Evolutionary conservation across 1,140 invertebrate genomes (phyloP).

Genomic region (Diorhabda carinulata): DNA sequence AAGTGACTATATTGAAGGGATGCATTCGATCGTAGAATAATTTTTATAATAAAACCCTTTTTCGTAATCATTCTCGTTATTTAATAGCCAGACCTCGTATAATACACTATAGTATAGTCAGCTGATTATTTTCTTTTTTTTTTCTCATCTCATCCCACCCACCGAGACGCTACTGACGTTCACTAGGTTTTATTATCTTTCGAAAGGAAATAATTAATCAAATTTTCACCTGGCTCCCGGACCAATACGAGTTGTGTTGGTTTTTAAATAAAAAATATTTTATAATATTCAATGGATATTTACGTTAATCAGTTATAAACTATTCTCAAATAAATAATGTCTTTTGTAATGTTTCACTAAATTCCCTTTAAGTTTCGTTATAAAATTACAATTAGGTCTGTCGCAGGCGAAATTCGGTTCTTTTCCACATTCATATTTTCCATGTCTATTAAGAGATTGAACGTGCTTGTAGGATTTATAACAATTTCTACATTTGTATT

Average conservation of each 20-base stretch:
- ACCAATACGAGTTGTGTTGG: background rate
- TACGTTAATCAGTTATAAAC: background rate
- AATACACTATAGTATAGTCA: background rate
- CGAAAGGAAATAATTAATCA: background rate
- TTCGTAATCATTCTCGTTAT: no score
- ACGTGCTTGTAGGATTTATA: constrained; percentile 13
- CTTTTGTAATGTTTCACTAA: background rate
- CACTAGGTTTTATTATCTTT: background rate
- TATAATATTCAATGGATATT: background rate
- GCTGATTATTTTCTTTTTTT: background rate
- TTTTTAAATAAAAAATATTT: background rate
- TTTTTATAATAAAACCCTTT: no score
- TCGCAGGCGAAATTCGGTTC: constrained; percentile 11
- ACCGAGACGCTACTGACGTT: background rate
- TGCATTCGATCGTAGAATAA: no score
- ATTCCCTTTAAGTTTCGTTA: constrained; percentile 6
- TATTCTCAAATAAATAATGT: constrained; percentile 4
- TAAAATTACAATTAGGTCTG: constrained; percentile 14
- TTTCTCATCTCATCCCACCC: background rate
- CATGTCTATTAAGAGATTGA: constrained; percentile 11
- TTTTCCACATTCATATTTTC: constrained; percentile 19
- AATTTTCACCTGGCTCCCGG: no score
- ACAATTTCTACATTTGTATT: constrained; percentile 14
- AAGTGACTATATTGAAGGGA: no score
- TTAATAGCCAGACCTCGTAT: no score